Conservation (phyloP, 2,113 vertebrate genomes). For the Sakesphorus luctuosus region DNA sequence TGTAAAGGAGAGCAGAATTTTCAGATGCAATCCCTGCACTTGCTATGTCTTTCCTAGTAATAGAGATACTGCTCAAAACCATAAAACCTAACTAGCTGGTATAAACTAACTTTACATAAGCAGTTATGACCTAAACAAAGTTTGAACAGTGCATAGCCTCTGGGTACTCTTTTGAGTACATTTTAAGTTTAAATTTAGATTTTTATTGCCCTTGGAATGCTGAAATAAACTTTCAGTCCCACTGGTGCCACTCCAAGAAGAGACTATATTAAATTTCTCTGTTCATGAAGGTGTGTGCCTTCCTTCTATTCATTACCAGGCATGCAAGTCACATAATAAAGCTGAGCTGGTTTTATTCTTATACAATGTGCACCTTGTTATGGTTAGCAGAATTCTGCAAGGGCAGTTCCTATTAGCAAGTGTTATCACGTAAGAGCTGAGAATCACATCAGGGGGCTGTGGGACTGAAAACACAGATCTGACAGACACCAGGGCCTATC, state of each 20-base stretch:
- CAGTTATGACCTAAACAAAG: constrained; percentile 55
- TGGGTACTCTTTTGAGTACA: background rate
- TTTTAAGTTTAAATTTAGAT: constrained; percentile 62
- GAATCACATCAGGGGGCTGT: background rate
- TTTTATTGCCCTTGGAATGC: constrained; percentile 65
- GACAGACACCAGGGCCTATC: background rate
- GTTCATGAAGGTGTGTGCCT: background rate
- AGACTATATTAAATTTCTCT: constrained; percentile 63
- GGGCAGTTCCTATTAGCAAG: background rate
- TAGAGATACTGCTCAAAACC: background rate
- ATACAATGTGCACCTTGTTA: background rate
- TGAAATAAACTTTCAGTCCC: constrained; percentile 57
- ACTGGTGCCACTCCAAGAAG: constrained; percentile 17
- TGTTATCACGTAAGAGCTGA: background rate
- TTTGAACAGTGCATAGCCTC: constrained; percentile 19
- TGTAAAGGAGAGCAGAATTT: background rate
- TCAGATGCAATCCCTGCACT: background rate
- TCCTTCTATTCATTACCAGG: constrained; percentile 53
- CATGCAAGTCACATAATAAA: constrained; percentile 44
- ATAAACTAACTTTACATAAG: constrained; percentile 17
- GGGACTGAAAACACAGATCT: background rate
- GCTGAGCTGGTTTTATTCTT: constrained; percentile 12
- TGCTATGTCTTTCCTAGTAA: background rate
- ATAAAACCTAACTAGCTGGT: background rate
- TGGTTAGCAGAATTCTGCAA: background rate